phyloP scores from a whole-genome alignment of 2,797 vertebrate species.

The Valencia hispanica region DNA sequence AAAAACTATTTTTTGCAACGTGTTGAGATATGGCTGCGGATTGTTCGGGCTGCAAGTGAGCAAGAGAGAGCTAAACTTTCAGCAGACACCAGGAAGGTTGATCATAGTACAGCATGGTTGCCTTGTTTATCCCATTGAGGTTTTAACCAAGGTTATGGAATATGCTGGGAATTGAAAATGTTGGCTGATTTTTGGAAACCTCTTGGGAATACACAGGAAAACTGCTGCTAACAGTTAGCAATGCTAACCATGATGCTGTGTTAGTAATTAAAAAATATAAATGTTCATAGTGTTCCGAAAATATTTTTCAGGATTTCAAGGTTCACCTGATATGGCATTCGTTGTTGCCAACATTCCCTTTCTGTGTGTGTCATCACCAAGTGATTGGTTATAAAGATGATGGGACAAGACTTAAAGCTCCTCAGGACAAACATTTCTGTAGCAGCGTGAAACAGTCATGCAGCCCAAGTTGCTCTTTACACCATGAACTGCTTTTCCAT shows the following conservation, averaged over 20 bases:
- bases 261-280: not conserved
- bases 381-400: not conserved
- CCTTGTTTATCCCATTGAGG: not conserved
- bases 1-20: not conserved
- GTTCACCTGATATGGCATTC: not conserved
- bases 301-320: too few species aligned
- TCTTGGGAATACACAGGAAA: too few species aligned
- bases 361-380: slow-evolving; percentile 2
- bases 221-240: not conserved
- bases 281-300: not conserved
- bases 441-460: not conserved
- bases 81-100: not conserved
- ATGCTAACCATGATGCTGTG: not conserved
- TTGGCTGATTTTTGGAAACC: too few species aligned
- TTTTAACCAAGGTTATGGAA: too few species aligned
- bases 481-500: slow-evolving; percentile 20
- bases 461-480: slow-evolving; percentile 18
- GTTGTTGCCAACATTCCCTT: not conserved
- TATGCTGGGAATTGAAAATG: too few species aligned
- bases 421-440: slow-evolving; percentile 9
- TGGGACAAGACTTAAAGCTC: slow-evolving; percentile 4
- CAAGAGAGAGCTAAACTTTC: too few species aligned
- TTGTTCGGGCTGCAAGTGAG: not conserved
- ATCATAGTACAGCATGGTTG: not conserved
- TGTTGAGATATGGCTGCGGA: not conserved